These are phyloP conservation scores for Hypomecis atomaria DNA, from an alignment of 2,888 invertebrate genomes.

Conservation along the genomic window DNA sequence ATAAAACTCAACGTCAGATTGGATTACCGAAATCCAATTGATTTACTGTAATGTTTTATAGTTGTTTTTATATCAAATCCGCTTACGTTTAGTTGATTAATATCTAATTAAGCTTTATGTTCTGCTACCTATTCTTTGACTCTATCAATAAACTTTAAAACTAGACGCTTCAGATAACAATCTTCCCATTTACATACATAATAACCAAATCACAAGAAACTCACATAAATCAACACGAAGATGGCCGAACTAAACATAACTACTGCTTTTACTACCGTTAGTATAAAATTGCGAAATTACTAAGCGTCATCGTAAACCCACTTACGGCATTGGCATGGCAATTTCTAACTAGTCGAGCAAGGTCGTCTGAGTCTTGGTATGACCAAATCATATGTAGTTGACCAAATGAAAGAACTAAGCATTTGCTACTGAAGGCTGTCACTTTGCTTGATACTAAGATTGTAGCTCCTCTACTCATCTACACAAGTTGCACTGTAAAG, in stretches of 20 bases:
- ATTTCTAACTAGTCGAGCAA: conserved; percentile 39
- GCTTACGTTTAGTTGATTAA: conserved; percentile 1
- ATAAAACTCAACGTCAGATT: neutral
- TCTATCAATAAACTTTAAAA: conserved; percentile 25
- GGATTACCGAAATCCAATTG: conserved; percentile 1
- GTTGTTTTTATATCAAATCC: neutral
- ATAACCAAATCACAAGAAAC: conserved; percentile 23
- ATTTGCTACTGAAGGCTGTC: neutral
- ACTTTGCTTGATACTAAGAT: neutral
- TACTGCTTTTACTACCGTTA: conserved; percentile 43
- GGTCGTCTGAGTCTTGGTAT: conserved; percentile 21
- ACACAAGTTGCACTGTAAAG: conserved; percentile 11
- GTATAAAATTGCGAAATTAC: conserved; percentile 53
- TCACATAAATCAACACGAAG: conserved; percentile 16
- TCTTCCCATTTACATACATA: conserved; percentile 17
- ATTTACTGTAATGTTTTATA: conserved; percentile 10
- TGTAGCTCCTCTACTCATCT: neutral
- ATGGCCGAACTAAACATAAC: conserved; percentile 10
- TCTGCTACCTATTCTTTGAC: conserved; percentile 15
- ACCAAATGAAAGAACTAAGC: neutral
- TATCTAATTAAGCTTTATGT: conserved; percentile 10
- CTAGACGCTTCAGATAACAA: conserved; percentile 17
- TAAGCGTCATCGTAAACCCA: conserved; percentile 54
- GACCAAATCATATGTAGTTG: neutral
- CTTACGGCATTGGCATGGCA: conserved; percentile 40